phyloP scores from a whole-genome alignment of 2,797 vertebrate genomes.

The Toxotes lorentzi region DNA sequence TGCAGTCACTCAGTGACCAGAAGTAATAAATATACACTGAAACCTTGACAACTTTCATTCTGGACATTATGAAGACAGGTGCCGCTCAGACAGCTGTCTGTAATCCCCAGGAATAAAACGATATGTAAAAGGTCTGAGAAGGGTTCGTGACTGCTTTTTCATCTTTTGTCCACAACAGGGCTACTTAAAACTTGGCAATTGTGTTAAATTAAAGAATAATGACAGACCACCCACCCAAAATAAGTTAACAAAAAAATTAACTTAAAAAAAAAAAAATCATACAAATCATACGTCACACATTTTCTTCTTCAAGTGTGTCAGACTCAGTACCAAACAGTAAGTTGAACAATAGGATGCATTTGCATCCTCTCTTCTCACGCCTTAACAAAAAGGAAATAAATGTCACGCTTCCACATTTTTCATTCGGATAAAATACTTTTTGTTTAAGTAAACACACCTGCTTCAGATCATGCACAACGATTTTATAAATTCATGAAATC shows the following conservation, averaged over 20 bases:
- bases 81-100: slow-evolving; percentile 74
- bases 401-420: slow-evolving; percentile 56
- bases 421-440: slow-evolving; percentile 75
- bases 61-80: slow-evolving; percentile 80
- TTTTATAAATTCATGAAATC: slow-evolving; percentile 73
- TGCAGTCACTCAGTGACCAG: slow-evolving; percentile 73
- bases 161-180: slow-evolving; percentile 79
- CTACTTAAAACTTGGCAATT: slow-evolving; percentile 77
- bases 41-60: slow-evolving; percentile 84
- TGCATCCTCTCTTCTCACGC: slow-evolving; percentile 39
- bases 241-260: slow-evolving; percentile 79
- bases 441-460: slow-evolving; percentile 77
- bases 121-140: slow-evolving; percentile 81
- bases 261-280: slow-evolving; percentile 77
- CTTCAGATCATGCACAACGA: slow-evolving; percentile 70
- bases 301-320: slow-evolving; percentile 65
- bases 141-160: slow-evolving; percentile 74
- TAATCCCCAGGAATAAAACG: slow-evolving; percentile 85
- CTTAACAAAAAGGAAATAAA: slow-evolving; percentile 70
- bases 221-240: slow-evolving; percentile 76
- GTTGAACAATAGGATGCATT: slow-evolving; percentile 53
- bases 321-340: slow-evolving; percentile 51
- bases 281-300: slow-evolving; percentile 59
- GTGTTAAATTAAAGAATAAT: slow-evolving; percentile 78
- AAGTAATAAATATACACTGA: slow-evolving; percentile 78